Percentiles rank a stretch among this genome's conserved stretches.
Evolutionary conservation across 2,888 invertebrate genomes (phyloP).

Genomic region (Leptopilina drosophilae): DNA sequence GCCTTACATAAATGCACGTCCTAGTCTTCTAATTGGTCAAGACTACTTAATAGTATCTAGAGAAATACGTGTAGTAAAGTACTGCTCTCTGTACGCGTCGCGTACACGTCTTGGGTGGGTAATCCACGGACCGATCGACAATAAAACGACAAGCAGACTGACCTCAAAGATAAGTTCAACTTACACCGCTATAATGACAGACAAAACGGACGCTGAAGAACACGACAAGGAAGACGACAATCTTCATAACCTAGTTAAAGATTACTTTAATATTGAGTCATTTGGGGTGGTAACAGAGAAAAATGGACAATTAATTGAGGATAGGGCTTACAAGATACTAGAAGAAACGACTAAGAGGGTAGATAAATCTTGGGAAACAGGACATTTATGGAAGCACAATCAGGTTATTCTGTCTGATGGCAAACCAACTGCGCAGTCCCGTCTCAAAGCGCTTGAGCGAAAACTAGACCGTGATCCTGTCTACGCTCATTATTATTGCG

Average conservation of each 20-base stretch:
- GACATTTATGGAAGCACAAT: not conserved
- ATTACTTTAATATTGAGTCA: not conserved
- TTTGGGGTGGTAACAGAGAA: not conserved
- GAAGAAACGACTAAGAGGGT: not conserved
- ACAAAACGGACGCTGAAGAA: not conserved
- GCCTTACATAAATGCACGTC: too few species aligned
- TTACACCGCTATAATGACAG: not conserved
- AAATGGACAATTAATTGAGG: not conserved
- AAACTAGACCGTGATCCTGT: slow-evolving; percentile 51
- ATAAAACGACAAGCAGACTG: not conserved
- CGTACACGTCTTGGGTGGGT: too few species aligned
- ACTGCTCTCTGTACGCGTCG: too few species aligned
- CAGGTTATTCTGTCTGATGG: not conserved
- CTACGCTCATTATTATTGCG: slow-evolving; percentile 45
- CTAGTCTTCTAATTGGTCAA: too few species aligned
- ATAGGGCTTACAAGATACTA: not conserved
- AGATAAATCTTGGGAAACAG: not conserved
- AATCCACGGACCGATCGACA: not conserved
- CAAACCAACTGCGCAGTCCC: not conserved
- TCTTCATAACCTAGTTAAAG: not conserved
- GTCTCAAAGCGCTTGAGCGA: slow-evolving; percentile 54
- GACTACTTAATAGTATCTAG: too few species aligned
- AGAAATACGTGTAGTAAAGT: too few species aligned
- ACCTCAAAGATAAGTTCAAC: not conserved
- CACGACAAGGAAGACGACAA: not conserved